These are phyloP conservation scores for Drosophila dives DNA, from an alignment of 2,888 invertebrate species.

Conservation along the genomic window DNA sequence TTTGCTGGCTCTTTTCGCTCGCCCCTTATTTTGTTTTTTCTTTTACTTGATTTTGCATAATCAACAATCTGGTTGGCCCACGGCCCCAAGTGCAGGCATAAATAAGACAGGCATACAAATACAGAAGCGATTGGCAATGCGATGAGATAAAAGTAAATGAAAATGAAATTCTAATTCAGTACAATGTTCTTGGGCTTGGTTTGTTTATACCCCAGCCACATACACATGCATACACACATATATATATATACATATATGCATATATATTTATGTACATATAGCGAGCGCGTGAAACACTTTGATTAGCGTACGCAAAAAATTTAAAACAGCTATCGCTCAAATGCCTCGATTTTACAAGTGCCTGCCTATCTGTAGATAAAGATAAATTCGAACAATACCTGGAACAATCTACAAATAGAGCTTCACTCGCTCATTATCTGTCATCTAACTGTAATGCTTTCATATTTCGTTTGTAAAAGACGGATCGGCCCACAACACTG, in stretches of 20 bases:
- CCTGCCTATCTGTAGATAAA: constrained; percentile 52
- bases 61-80: constrained; percentile 52
- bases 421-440: constrained; percentile 2
- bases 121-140: constrained; percentile 32
- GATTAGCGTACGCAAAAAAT: constrained; percentile 55
- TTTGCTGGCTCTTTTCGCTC: constrained; percentile 18
- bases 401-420: constrained; percentile 18
- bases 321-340: constrained; percentile 45
- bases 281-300: constrained; percentile 43
- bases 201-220: constrained; percentile 14
- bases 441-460: neutral
- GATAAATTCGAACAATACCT: constrained; percentile 30
- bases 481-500: constrained; percentile 23
- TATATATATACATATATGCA: neutral
- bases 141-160: constrained; percentile 48
- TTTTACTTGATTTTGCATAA: constrained; percentile 55
- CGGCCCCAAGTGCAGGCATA: constrained; percentile 38
- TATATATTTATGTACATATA: neutral
- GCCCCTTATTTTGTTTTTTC: constrained; percentile 20
- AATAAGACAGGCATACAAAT: too few relatives aligned
- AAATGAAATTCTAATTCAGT: constrained; percentile 62
- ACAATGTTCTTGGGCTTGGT: constrained; percentile 44
- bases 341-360: constrained; percentile 28
- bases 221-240: neutral
- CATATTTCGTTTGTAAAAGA: neutral